Evolutionary conservation across 2,797 vertebrate genomes (phyloP).

Genomic region (Cygnus olor): DNA sequence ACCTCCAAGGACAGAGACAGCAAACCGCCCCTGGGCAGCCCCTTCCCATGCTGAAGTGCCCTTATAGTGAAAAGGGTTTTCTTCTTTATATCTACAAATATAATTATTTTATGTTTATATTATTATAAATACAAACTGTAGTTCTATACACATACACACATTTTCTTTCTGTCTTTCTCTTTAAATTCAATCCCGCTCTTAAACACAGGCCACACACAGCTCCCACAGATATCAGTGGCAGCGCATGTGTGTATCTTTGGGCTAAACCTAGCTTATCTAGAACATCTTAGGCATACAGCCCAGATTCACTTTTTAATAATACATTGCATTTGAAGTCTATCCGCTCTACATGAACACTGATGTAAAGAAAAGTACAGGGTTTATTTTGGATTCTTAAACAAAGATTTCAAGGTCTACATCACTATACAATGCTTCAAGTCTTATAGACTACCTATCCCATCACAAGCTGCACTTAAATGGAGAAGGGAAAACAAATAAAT

Average conservation of each 20-base stretch:
- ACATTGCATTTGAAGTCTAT: neutral
- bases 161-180: neutral
- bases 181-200: neutral
- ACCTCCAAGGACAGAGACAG: neutral
- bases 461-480: neutral
- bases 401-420: neutral
- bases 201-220: neutral
- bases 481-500: neutral
- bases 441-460: neutral
- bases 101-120: neutral
- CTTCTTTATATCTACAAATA: neutral
- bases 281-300: neutral
- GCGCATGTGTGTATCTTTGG: neutral
- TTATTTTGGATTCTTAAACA: neutral
- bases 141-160: neutral
- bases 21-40: neutral
- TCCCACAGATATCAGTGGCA: neutral
- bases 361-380: neutral
- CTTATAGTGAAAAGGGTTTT: neutral
- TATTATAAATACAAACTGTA: neutral
- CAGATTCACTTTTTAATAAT: neutral
- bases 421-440: neutral
- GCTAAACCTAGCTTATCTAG: neutral
- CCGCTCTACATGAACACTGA: accelerated
- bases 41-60: neutral